These are phyloP conservation scores for Galendromus occidentalis DNA, from an alignment of 1,140 invertebrate species.

Conservation along the genomic window DNA sequence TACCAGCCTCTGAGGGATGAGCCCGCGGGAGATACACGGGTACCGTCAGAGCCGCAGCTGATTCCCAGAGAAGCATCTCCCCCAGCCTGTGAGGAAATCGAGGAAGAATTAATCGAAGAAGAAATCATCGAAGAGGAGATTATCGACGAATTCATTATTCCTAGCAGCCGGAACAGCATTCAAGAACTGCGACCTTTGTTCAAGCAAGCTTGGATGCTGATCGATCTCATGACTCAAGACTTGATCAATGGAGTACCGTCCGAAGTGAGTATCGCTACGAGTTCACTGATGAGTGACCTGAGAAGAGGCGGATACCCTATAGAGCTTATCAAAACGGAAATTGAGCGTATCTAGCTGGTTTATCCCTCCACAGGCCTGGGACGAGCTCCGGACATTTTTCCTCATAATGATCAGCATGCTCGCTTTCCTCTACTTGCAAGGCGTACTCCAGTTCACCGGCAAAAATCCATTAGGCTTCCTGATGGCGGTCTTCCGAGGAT, in stretches of 20 bases:
- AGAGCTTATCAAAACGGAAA: no score
- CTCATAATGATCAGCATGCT: neutral
- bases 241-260: neutral
- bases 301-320: no score
- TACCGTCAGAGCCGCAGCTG: neutral
- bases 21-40: neutral
- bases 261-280: neutral
- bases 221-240: neutral
- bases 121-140: no score
- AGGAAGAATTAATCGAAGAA: no score
- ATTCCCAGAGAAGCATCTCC: no score
- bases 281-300: no score
- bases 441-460: neutral
- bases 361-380: neutral
- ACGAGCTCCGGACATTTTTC: neutral
- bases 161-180: neutral
- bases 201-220: neutral
- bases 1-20: neutral
- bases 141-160: neutral
- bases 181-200: neutral
- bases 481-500: neutral
- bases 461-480: neutral
- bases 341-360: no score
- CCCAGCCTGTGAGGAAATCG: no score
- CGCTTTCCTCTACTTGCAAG: neutral